Percentiles rank a stretch among this genome's conserved stretches.
Evolutionary conservation across 2,888 invertebrate species (phyloP).

Genomic region (Meandrusa payeni): DNA sequence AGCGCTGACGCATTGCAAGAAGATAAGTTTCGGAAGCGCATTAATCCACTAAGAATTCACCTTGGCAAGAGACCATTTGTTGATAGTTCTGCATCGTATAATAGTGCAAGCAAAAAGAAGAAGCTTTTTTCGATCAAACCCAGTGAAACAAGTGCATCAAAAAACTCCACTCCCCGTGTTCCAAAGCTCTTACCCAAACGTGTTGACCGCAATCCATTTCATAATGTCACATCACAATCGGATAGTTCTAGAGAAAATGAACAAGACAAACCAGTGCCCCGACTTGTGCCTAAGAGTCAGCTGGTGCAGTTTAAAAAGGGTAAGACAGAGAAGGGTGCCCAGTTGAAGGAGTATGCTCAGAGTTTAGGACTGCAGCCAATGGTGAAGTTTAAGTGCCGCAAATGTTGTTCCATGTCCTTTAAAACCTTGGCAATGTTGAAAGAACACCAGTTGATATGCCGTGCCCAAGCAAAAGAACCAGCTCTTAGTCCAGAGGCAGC

Average conservation of each 20-base stretch:
- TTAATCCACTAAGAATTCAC: constrained; percentile 70
- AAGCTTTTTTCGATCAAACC: constrained; percentile 52
- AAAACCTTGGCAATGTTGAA: constrained; percentile 84
- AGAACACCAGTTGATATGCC: constrained; percentile 85
- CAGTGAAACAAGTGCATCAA: constrained; percentile 50
- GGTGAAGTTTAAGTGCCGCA: constrained; percentile 87
- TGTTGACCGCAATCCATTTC: constrained; percentile 53
- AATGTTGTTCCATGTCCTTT: constrained; percentile 85
- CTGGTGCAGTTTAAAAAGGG: constrained; percentile 67
- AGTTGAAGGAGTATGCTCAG: constrained; percentile 84
- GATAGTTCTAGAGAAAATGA: constrained; percentile 54
- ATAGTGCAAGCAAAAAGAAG: constrained; percentile 58
- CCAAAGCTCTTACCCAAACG: constrained; percentile 69
- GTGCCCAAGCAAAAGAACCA: constrained; percentile 66
- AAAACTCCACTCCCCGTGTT: constrained; percentile 48
- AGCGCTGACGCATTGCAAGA: constrained; percentile 48
- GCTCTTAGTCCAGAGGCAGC: constrained; percentile 63
- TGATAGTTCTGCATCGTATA: constrained; percentile 62
- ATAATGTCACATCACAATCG: constrained; percentile 55
- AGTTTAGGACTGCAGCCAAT: constrained; percentile 86
- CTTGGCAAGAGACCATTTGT: constrained; percentile 75
- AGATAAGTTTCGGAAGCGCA: constrained; percentile 63
- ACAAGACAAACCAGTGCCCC: constrained; percentile 67
- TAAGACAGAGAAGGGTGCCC: constrained; percentile 64
- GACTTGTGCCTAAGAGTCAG: constrained; percentile 74